These are phyloP conservation scores for Verasper variegatus DNA, from an alignment of 2,113 vertebrate genomes.

Conservation along the genomic window DNA sequence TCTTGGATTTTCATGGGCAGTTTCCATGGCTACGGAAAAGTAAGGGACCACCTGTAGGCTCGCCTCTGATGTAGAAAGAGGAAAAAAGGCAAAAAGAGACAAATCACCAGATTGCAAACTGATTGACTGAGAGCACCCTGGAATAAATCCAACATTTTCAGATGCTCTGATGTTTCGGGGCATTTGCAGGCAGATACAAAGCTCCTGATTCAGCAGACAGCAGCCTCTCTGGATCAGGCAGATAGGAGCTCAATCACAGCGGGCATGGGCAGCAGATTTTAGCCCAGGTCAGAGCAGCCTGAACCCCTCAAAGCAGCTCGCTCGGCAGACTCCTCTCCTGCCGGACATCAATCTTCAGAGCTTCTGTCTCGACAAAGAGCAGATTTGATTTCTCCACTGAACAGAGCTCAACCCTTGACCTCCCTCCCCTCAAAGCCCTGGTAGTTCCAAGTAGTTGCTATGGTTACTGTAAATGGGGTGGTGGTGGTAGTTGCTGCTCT, in stretches of 20 bases:
- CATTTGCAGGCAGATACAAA: constrained; percentile 45
- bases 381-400: constrained; percentile 76
- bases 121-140: constrained; percentile 60
- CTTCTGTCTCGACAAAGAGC: constrained; percentile 73
- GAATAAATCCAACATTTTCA: constrained; percentile 65
- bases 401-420: constrained; percentile 75
- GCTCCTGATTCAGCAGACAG: constrained; percentile 59
- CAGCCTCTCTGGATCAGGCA: constrained; percentile 41
- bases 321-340: constrained; percentile 56
- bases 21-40: constrained; percentile 76
- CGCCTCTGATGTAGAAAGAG: constrained; percentile 66
- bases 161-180: constrained; percentile 57
- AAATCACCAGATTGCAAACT: constrained; percentile 68
- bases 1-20: constrained; percentile 65
- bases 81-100: constrained; percentile 50
- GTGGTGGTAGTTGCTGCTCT: constrained; percentile 34
- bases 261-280: constrained; percentile 50
- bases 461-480: constrained; percentile 70
- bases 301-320: constrained; percentile 33
- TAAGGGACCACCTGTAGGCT: constrained; percentile 79
- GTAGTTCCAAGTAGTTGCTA: constrained; percentile 72
- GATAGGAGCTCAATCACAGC: constrained; percentile 45
- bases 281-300: constrained; percentile 57
- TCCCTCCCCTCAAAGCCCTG: constrained; percentile 58
- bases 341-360: constrained; percentile 73